A percentile compares a stretch with the other conserved stretches of the same genome.
Conservation (phyloP, 2,113 vertebrate species). For the Macrotus californicus region DNA sequence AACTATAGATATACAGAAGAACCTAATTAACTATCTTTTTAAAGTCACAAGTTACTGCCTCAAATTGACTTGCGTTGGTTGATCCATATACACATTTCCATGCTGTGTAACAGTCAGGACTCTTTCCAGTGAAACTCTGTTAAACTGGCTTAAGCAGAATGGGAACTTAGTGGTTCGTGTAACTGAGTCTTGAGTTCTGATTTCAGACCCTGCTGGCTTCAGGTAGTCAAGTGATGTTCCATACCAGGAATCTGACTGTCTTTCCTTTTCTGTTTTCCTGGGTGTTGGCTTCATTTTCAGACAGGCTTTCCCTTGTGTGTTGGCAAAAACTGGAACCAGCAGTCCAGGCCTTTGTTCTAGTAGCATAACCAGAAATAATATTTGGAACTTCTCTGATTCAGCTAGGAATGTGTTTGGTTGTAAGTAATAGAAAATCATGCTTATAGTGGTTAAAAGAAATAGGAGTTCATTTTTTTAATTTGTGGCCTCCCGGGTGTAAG, state of each 20-base stretch:
- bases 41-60: conserved; percentile 21
- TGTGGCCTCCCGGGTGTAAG: background rate
- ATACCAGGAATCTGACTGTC: background rate
- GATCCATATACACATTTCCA: background rate
- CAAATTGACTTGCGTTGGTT: conserved; percentile 17
- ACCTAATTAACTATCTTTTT: background rate
- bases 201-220: background rate
- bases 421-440: background rate
- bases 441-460: background rate
- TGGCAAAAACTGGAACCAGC: background rate
- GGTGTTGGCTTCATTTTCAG: conserved; percentile 5
- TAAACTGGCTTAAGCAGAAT: background rate
- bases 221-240: background rate
- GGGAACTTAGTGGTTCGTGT: background rate
- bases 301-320: background rate
- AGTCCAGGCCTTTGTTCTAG: background rate
- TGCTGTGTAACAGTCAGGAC: background rate
- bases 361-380: background rate
- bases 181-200: background rate
- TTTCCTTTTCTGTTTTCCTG: background rate
- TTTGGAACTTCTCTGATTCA: background rate
- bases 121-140: background rate
- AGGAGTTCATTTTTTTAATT: background rate
- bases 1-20: background rate
- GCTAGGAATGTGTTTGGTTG: background rate